Evolutionary conservation across 92 coral and sea anemone genomes (phyloP).

Genomic region (Parazoanthus atlanticus): DNA sequence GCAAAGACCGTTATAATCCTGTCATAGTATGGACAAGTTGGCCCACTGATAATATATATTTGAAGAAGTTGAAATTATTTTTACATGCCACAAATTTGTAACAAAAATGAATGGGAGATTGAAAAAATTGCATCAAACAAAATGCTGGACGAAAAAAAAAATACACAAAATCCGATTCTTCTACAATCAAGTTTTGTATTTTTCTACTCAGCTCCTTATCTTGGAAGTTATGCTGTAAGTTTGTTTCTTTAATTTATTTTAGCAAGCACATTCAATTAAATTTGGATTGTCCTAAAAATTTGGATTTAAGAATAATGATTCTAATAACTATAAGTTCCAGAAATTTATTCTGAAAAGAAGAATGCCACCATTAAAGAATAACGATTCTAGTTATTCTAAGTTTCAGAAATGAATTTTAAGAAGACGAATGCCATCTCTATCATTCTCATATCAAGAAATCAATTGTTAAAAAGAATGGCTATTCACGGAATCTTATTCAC

Average conservation of each 20-base stretch:
- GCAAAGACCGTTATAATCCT: not conserved
- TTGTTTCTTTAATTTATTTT: not conserved
- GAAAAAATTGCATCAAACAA: too few relatives aligned
- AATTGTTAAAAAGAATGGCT: not conserved
- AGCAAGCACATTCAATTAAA: not conserved
- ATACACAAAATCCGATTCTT: too few relatives aligned
- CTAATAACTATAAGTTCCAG: not conserved
- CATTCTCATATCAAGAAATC: not conserved
- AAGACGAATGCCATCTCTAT: not conserved
- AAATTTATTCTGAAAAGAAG: not conserved
- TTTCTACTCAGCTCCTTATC: not conserved
- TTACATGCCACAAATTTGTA: too few relatives aligned
- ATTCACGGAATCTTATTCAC: not conserved
- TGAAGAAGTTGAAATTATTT: too few relatives aligned
- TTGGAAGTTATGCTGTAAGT: not conserved
- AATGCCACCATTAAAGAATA: not conserved
- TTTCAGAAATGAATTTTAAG: not conserved
- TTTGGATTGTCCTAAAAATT: not conserved
- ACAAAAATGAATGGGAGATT: too few relatives aligned
- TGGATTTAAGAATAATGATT: conserved; percentile 1
- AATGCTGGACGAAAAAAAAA: too few relatives aligned
- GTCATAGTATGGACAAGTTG: not conserved
- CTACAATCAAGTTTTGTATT: too few relatives aligned
- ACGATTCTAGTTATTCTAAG: conserved; percentile 4
- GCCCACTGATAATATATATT: too few relatives aligned